A percentile compares a stretch with the other conserved stretches of the same genome.
Conservation (phyloP, 2,888 invertebrate genomes). For the Diabrotica balteata region DNA sequence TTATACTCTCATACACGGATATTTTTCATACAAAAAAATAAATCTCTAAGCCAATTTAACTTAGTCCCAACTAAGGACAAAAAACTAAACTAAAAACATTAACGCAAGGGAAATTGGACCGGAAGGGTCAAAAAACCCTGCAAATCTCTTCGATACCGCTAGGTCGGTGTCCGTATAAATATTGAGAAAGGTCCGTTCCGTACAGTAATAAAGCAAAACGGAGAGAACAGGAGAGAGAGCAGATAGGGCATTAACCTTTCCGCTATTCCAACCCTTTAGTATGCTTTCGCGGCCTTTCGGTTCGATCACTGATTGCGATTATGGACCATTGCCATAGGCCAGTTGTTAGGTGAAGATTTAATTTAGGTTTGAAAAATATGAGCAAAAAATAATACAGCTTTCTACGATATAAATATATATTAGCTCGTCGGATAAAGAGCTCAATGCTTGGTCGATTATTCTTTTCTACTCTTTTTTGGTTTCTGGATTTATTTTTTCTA, state of each 20-base stretch:
- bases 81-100: background rate
- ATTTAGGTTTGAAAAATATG: too few species aligned
- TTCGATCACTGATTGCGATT: slow-evolving; percentile 7
- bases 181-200: slow-evolving; percentile 17
- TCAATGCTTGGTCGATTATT: too few species aligned
- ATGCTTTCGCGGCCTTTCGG: slow-evolving; percentile 11
- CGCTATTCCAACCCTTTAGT: slow-evolving; percentile 21
- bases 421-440: too few species aligned
- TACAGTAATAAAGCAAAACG: slow-evolving; percentile 6
- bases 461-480: too few species aligned
- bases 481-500: too few species aligned
- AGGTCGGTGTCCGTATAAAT: slow-evolving; percentile 13
- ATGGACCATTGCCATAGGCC: slow-evolving; percentile 10
- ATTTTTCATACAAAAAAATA: too few species aligned
- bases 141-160: slow-evolving; percentile 1
- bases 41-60: too few species aligned
- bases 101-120: background rate
- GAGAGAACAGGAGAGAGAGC: background rate
- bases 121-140: slow-evolving; percentile 8
- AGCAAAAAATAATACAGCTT: too few species aligned
- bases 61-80: too few species aligned
- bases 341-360: background rate
- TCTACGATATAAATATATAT: too few species aligned
- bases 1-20: too few species aligned
- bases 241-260: slow-evolving; percentile 17